Evolutionary conservation across 2,888 invertebrate species (phyloP), one percentile per base, ranked within the genome.

Genomic region (Thera obeliscata): DNA sequence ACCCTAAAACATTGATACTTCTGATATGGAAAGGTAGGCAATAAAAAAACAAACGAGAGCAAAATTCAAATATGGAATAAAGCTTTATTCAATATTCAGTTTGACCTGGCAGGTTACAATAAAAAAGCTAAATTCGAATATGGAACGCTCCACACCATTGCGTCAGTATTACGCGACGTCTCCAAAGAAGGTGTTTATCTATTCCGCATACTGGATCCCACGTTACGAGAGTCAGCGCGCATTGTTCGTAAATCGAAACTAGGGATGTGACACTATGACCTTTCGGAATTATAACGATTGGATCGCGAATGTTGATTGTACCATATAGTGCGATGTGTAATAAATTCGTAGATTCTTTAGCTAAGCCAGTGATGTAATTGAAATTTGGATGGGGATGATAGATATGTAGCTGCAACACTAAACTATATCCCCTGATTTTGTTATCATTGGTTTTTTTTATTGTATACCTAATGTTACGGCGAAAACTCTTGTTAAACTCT

Each of bases 191-290:
- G 69, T 57, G 69, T 69, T 71, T 66, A 71, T 70, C 71, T 70
- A 74, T 75, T 71, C 75, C 72, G 75, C 73, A 67, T 69, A 49
- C 65, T 66, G 63, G 67, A 66, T 76, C 75, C 70, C 76, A 75
- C 71, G 73, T 67, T 61, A 60, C 70, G 55, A 67, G 64, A 65
- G 11, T 61, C 64, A 46, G 60, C 61, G 69, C 64, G 67, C 72
- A 74, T 75, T 75, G 76, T 76, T 68, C 66, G 58, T 63, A 74
- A 74, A 73, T 78, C 74, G 76, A 78, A 78, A 79, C 78, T 77
- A 82, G 80, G 78, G 82, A 79, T 83, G 69, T 59, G 59, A 58
- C 12, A 36, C 48, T 50, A 11, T 35, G 58, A 64, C 61, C 61
- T 64, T 68, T 68, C 56, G 46, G 49, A 52, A 52, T 57, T 38